Percentiles rank a stretch among this genome's conserved stretches.
Conservation (phyloP, 1,140 invertebrate species). For the Riptortus pedestris region DNA sequence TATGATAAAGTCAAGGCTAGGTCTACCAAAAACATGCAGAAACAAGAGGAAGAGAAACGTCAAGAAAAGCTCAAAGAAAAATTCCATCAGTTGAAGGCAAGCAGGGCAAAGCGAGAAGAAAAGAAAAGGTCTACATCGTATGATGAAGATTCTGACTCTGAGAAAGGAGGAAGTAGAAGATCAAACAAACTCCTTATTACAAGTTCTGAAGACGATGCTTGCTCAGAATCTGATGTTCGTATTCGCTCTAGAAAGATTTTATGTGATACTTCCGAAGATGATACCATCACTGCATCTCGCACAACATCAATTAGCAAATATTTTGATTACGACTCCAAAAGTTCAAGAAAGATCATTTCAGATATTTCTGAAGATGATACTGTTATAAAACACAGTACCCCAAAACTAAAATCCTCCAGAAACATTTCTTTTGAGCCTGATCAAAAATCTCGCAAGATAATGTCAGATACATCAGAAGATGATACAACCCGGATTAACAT, state of each 20-base stretch:
- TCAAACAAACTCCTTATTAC: conserved; percentile 32
- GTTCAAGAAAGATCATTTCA: conserved; percentile 41
- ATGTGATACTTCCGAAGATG: conserved; percentile 49
- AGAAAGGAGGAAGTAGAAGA: conserved; percentile 32
- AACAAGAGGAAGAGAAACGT: conserved; percentile 76
- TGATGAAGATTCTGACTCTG: conserved; percentile 66
- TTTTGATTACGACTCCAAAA: conserved; percentile 41
- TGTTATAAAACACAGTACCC: conserved; percentile 27
- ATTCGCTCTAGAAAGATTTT: conserved; percentile 37
- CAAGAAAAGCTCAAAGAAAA: conserved; percentile 79
- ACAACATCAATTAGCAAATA: conserved; percentile 37
- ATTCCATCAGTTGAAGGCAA: conserved; percentile 78
- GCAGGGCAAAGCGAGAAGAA: conserved; percentile 68
- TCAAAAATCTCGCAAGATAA: conserved; percentile 36
- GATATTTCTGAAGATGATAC: conserved; percentile 47
- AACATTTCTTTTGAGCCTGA: conserved; percentile 48
- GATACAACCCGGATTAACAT: conserved; percentile 37
- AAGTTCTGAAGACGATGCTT: conserved; percentile 33
- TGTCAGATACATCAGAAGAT: conserved; percentile 49
- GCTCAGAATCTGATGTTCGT: conserved; percentile 31
- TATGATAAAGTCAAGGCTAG: conserved; percentile 96
- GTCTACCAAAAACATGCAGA: conserved; percentile 84
- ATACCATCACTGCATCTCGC: conserved; percentile 35
- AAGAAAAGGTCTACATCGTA: conserved; percentile 78
- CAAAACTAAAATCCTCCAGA: conserved; percentile 40